These are phyloP conservation scores for Heteromormyrus szaboi DNA, from an alignment of 2,797 vertebrate species.

Conservation along the genomic window DNA sequence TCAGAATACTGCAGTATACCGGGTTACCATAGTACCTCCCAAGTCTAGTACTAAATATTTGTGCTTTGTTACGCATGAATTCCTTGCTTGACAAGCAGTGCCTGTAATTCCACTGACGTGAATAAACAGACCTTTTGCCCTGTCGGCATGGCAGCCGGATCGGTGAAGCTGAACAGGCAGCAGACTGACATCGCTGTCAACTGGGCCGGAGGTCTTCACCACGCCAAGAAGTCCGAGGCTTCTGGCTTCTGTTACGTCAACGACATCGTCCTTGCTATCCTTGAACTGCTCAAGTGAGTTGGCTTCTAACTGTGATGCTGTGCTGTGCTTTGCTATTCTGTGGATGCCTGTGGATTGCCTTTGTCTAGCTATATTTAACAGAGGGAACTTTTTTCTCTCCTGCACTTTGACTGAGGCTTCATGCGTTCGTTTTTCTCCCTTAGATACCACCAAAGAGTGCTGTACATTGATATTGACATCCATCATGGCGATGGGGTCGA, in stretches of 20 bases:
- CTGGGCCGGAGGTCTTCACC: conserved; percentile 89
- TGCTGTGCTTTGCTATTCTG: background rate
- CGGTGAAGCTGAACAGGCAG: conserved; percentile 84
- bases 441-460: conserved; percentile 89
- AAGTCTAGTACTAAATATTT: background rate
- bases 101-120: background rate
- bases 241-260: conserved; percentile 91
- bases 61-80: background rate
- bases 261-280: conserved; percentile 85
- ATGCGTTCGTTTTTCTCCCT: conserved; percentile 13
- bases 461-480: conserved; percentile 89
- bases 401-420: background rate
- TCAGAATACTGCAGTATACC: background rate
- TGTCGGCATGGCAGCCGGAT: conserved; percentile 63
- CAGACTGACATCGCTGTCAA: conserved; percentile 90
- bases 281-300: conserved; percentile 85
- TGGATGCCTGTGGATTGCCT: background rate
- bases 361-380: background rate
- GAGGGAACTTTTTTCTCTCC: background rate
- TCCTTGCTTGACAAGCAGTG: background rate
- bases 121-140: background rate
- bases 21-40: background rate
- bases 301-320: background rate
- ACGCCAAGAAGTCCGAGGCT: conserved; percentile 87
- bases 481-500: conserved; percentile 89